Evolutionary conservation across 2,888 invertebrate genomes (phyloP), one percentile per base, ranked within the genome.

Genomic region (Gastracanthus pulcherrimus): DNA sequence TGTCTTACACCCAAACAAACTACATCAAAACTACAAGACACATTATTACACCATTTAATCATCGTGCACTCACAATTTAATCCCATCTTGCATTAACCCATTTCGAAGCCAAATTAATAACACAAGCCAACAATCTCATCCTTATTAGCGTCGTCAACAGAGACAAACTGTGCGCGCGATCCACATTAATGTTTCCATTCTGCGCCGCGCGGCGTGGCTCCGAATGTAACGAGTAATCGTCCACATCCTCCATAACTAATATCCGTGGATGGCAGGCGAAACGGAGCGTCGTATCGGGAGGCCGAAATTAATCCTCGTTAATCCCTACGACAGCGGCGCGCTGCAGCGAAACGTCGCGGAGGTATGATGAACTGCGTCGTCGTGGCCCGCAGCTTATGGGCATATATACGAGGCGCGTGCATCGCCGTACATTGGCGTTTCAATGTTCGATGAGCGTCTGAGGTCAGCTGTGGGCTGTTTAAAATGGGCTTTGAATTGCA

Each of bases 241-340:
- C 64, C 74, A 5, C 60, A 48, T 55, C 55, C 71, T 64, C 62
- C 38, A 19, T 72, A 66, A 51, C 64, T 78, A 78, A 72, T 79
- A 79, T 48, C 41, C 67, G 36, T 38, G 9, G 16, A 38, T n/a
- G 16, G 45, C 45, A n/a, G 34, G 23, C 51, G 26, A 2, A 3
- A 3, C 51, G n/a, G n/a, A 11, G 16, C 45, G 16, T 2, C n/a
- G 38, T 29, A 19, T 48, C 48, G n/a, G 45, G n/a, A 34, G 71
- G 38, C 55, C 71, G 26, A 78, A 78, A 78, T 64, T 64, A 64
- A 78, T 78, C 71, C 71, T 64, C 77, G 70, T 38, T 69, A 70
- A 70, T 70, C 23, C 69, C 74, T 34, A 41, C 48, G 26, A 29
- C 11, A 71, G 11, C 31, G 1, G 48, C 34, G n/a, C n/a, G n/a